Percentiles rank a stretch among this genome's conserved stretches.
These are phyloP conservation scores for Cacatua alba DNA, from an alignment of 2,113 vertebrate species.

Conservation along the genomic window DNA sequence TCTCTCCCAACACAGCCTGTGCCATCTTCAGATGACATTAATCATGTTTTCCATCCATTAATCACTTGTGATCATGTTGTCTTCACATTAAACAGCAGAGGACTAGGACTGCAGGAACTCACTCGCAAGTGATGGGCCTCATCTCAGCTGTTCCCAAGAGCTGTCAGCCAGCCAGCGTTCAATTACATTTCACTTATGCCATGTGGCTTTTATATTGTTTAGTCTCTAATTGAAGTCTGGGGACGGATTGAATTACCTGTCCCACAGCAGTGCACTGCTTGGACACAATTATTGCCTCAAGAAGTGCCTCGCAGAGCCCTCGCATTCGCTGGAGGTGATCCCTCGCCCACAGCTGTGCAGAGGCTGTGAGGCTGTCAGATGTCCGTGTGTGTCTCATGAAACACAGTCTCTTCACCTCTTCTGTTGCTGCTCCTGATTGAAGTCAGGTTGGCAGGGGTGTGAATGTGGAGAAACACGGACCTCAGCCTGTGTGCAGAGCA, in stretches of 20 bases:
- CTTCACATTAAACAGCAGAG: background rate
- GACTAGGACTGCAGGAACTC: background rate
- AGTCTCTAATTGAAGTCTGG: background rate
- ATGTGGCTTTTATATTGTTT: conserved; percentile 57
- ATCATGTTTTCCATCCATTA: conserved; percentile 18
- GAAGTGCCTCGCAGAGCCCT: background rate
- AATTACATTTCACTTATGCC: background rate
- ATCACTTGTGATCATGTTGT: conserved; percentile 40
- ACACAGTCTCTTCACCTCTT: accelerated
- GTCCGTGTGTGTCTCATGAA: accelerated
- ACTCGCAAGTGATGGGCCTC: background rate
- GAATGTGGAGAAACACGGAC: background rate
- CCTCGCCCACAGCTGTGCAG: accelerated
- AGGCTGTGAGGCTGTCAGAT: background rate
- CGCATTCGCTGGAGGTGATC: accelerated
- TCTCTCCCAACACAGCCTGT: background rate
- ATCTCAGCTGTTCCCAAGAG: conserved; percentile 45
- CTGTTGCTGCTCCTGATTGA: accelerated
- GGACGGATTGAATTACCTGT: conserved; percentile 43
- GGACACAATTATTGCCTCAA: background rate
- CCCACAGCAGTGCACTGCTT: background rate
- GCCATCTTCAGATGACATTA: conserved; percentile 3
- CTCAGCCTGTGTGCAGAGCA: background rate
- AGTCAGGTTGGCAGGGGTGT: background rate
- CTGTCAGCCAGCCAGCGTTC: background rate